Evolutionary conservation across 2,113 vertebrate genomes (phyloP), one percentile per base, ranked within the genome.

Genomic region (Festucalex cinctus): DNA sequence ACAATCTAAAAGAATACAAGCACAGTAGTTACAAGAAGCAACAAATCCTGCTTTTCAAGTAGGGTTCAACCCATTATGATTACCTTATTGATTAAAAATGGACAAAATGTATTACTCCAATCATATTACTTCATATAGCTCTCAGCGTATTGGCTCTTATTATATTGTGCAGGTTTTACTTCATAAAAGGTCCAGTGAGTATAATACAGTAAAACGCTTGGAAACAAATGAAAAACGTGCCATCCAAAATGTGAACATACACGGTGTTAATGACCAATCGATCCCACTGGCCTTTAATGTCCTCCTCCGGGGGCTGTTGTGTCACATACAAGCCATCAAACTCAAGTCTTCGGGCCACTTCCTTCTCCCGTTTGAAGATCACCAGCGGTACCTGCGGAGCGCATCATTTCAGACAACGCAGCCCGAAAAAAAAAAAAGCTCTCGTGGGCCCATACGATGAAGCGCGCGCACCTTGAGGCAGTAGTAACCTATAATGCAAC

Each of bases 231-330:
- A 62, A 39, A 59, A 12, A 32, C 44, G 19, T 67, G 19, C 63
- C 2, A 63, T 14, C 49, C 2, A n/a, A 26, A 7, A 49, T 37
- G 2, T 63, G 67, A 77, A 91, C 95, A 93, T 87, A 98, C 96
- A 91, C 93, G 39, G 96, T 97, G 78, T 95, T 97, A 85, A 98
- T 95, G 65, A 95, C 94, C 14, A 98, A 93, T 79, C 95, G 88
- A 85, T 98, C 96, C 96, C 96, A 98, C 62, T 98, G 96, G 49
- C 96, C 96, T 90, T 95, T 98, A 82, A 98, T 95, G 87, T 98
- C 96, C 69, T 98, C 96, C 72, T 98, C 96, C 9, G 94, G 95
- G 13, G 96, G 95, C 65, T 98, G 96, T 71, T 93, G 91, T 14
- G 94, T 97, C 76, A 98, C 95, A 75, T 97, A 98, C 20, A 97